A percentile compares a stretch with the other conserved stretches of the same genome.
phyloP scores from a whole-genome alignment of 2,113 vertebrate genomes.

The Donacobius atricapilla region DNA sequence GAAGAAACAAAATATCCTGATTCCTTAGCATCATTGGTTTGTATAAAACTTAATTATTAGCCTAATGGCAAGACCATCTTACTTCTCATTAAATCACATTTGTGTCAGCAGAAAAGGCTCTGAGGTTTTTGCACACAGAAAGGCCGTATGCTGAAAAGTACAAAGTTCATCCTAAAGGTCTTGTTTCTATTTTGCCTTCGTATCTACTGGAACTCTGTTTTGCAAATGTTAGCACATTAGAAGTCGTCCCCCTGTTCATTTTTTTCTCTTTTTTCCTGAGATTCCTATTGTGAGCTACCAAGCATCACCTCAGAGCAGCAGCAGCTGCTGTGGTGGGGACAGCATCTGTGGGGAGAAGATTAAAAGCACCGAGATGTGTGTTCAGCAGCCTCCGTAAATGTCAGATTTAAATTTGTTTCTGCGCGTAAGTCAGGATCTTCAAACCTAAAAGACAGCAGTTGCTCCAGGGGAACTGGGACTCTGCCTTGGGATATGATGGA shows the following conservation, averaged over 20 bases:
- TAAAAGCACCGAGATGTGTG: background rate
- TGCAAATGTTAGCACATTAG: background rate
- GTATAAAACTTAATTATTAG: background rate
- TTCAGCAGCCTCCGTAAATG: background rate
- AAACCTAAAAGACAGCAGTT: background rate
- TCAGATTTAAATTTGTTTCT: slow-evolving; percentile 9
- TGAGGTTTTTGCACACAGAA: background rate
- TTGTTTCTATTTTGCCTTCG: background rate
- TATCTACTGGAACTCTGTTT: background rate
- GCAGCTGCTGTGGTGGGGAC: background rate
- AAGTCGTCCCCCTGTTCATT: background rate
- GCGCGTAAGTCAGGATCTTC: background rate
- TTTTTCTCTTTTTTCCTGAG: background rate
- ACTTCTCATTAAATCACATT: background rate
- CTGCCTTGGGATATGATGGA: background rate
- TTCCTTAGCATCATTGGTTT: background rate
- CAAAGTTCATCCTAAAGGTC: background rate
- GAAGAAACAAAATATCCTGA: background rate
- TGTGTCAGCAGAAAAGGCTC: background rate
- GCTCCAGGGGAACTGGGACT: background rate
- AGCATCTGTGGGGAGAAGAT: background rate
- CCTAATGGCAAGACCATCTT: background rate
- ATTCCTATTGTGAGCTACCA: background rate
- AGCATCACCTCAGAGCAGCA: background rate
- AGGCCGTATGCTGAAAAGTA: background rate